Base-by-base conservation (phyloP, 2,888 invertebrate species). In the Bhutanitis thaidina region DNA sequence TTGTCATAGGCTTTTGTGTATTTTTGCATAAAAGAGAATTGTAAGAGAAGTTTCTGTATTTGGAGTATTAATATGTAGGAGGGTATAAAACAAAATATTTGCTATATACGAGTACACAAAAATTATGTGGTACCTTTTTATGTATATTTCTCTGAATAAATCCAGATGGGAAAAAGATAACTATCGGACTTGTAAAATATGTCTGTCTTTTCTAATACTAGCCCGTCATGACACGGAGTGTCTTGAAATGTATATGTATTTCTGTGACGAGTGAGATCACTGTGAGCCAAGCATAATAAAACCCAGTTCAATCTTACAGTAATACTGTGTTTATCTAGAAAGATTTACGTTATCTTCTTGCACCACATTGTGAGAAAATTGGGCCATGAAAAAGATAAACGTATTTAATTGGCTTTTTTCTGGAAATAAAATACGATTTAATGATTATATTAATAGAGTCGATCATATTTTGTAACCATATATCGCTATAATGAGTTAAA, bases 251-350 rank as follows among this genome's bases (percentile, higher is more conserved):
- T 79, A 77, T 73, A 73, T 75, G 72, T 75, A 77, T 74, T 77
- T 71, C 71, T 70, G 64, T 64, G 61, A 65, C 64, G 64, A 67
- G 69, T 67, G 53, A 64, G 36, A 45, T 46, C 51, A 66, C 45
- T 30, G 49, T 49, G 48, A 52, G 50, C 51, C 69, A 70, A 69
- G 73, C 75, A 85, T 80, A 83, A 83, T 81, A 77, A 76, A 74
- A 69, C 72, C 69, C 65, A 73, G 69, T 73, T 77, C 75, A 77
- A 75, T 78, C 72, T 70, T 75, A 79, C 77, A 81, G 82, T 85
- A 86, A 85, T 86, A 80, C 77, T 74, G 80, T 75, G 77, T 83
- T 85, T 84, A 83, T 78, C 75, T 76, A 68, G 62, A 64, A 67
- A 71, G 76, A 74, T 74, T 78, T 75, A 77, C 71, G 71, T 70